These are phyloP conservation scores for Aphelinus atriplicis DNA, from an alignment of 1,140 invertebrate genomes.

Conservation along the genomic window DNA sequence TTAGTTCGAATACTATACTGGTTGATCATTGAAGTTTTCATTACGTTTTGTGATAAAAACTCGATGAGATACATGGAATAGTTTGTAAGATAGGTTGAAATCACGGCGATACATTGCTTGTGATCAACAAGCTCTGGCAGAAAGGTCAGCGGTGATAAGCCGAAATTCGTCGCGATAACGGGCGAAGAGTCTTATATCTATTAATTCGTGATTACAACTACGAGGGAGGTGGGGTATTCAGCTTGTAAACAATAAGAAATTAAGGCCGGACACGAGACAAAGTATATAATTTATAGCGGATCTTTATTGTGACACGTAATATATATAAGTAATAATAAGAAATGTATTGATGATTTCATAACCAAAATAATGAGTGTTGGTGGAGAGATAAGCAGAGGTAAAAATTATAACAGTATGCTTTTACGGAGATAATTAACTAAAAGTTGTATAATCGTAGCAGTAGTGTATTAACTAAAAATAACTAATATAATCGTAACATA, in stretches of 20 bases:
- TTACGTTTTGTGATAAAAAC: no score
- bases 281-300: conserved; percentile 57
- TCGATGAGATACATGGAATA: no score
- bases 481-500: conserved; percentile 41
- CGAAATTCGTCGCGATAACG: no score
- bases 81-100: no score
- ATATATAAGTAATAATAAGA: conserved; percentile 57
- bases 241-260: conserved; percentile 12
- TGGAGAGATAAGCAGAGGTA: conserved; percentile 22
- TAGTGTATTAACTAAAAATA: conserved; percentile 14
- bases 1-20: no score
- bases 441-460: no score
- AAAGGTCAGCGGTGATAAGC: conserved; percentile 16
- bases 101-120: no score
- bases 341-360: conserved; percentile 53
- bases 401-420: conserved; percentile 41
- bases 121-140: no score
- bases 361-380: conserved; percentile 48
- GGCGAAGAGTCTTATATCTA: background rate
- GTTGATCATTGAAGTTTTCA: no score
- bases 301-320: conserved; percentile 66
- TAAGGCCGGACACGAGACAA: conserved; percentile 15
- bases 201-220: background rate
- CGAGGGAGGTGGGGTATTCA: conserved; percentile 9
- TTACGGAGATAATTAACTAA: conserved; percentile 25